Percentiles rank a stretch among this genome's conserved stretches.
These are phyloP conservation scores for Aix galericulata DNA, from an alignment of 2,113 vertebrate species.

Conservation along the genomic window DNA sequence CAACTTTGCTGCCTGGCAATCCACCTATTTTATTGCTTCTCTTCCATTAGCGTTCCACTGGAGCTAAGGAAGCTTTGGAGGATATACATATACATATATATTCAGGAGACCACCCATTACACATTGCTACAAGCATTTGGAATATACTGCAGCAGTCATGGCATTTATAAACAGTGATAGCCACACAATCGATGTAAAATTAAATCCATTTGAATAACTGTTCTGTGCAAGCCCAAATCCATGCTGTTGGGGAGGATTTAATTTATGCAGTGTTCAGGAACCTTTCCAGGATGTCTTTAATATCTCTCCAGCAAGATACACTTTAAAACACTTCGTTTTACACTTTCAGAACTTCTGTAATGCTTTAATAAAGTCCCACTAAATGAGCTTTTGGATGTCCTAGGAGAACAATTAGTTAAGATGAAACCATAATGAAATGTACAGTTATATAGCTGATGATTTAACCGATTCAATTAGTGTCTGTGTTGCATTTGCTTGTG, in stretches of 20 bases:
- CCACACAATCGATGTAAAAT: not conserved
- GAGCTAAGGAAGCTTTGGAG: not conserved
- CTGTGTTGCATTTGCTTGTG: not conserved
- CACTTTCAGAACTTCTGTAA: not conserved
- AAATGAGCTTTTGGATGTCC: not conserved
- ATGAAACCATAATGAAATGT: not conserved
- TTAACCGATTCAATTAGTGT: not conserved
- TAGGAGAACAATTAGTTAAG: not conserved
- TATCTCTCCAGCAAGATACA: not conserved
- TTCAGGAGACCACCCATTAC: not conserved
- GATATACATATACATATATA: too few species aligned
- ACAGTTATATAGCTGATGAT: not conserved
- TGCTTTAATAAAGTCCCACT: not conserved
- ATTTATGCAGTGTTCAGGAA: not conserved
- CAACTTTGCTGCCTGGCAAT: not conserved
- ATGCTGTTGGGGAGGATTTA: not conserved
- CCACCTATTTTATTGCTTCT: not conserved
- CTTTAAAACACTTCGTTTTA: constrained; percentile 7
- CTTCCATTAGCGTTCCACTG: not conserved
- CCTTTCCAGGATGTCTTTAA: not conserved
- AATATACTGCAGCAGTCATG: not conserved
- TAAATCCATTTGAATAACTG: not conserved
- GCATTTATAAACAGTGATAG: not conserved
- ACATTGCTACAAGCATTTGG: not conserved
- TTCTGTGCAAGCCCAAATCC: not conserved